Base-by-base conservation (phyloP, 2,888 invertebrate species). In the Calameuta idolon region DNA sequence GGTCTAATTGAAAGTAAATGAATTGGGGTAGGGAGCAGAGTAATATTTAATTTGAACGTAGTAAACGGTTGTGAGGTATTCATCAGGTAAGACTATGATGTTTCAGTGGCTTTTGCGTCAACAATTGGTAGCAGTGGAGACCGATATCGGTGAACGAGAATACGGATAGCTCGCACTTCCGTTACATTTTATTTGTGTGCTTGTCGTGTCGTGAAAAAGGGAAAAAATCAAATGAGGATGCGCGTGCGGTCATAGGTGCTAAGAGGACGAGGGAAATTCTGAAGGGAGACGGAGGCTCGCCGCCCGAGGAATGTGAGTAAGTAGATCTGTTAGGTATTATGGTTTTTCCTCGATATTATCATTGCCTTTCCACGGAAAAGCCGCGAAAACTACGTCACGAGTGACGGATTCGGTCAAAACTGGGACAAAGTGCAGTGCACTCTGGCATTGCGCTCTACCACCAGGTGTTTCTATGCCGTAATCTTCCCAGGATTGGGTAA, bases 341-440 rank as follows among this genome's bases (percentile, higher is more conserved):
- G 34, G 31, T 69, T 79, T 73, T 71, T 71, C 71, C 30, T 31
- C 31, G 12, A 12, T 71, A 55, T 23, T 55, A 23, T 71, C 69
- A 74, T 78, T 11, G 31, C n/a, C 68, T 82, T 81, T 82, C 80
- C 76, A 80, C 33, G 86, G 85, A 88, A 89, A 89, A 89, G 85
- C 86, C 87, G 89, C 88, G 88, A 90, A 89, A 89, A 88, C 88
- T 90, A 90, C 91, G 91, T 91, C 90, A 91, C 88, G 85, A 89
- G 87, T 90, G 90, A 91, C 90, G 89, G 90, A 90, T 90, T 90
- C 87, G 86, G 85, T 87, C 85, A 89, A 91, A 91, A 90, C 90
- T 91, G 90, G 91, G 91, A 91, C 91, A 91, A 91, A 91, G 91
- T 91, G 91, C 91, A 91, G 87, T 91, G 91, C 89, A 91, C 91